Evolutionary conservation across 1,140 invertebrate genomes (phyloP).

Genomic region (Bombus haemorrhoidalis): DNA sequence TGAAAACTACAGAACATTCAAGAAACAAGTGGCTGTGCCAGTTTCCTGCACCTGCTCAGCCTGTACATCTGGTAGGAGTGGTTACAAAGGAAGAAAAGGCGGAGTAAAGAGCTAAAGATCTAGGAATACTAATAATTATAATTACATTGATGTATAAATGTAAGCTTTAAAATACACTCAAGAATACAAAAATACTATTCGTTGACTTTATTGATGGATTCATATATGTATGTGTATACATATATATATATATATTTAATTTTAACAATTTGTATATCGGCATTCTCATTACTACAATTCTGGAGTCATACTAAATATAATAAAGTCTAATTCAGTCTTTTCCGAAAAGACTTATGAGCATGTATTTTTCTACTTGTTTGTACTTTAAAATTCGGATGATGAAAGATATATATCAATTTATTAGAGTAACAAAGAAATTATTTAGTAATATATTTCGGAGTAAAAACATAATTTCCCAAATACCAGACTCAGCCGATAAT

Average conservation of each 20-base stretch:
- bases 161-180: background rate
- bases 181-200: conserved; percentile 42
- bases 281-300: conserved; percentile 19
- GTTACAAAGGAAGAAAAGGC: conserved; percentile 24
- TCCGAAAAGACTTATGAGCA: background rate
- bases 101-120: conserved; percentile 3
- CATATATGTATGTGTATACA: background rate
- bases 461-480: background rate
- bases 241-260: conserved; percentile 9
- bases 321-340: conserved; percentile 46
- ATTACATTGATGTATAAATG: background rate
- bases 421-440: background rate
- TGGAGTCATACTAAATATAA: conserved; percentile 29
- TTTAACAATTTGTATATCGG: conserved; percentile 38
- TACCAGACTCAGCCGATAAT: background rate
- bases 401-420: background rate
- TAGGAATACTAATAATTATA: background rate
- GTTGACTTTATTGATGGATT: conserved; percentile 36
- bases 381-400: conserved; percentile 16
- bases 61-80: background rate
- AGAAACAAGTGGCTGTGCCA: conserved; percentile 82
- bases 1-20: conserved; percentile 81
- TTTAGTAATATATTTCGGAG: background rate
- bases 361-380: conserved; percentile 22
- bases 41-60: conserved; percentile 81